Evolutionary conservation across 1,140 invertebrate genomes (phyloP).

Genomic region (Agrypnia vestita): DNA sequence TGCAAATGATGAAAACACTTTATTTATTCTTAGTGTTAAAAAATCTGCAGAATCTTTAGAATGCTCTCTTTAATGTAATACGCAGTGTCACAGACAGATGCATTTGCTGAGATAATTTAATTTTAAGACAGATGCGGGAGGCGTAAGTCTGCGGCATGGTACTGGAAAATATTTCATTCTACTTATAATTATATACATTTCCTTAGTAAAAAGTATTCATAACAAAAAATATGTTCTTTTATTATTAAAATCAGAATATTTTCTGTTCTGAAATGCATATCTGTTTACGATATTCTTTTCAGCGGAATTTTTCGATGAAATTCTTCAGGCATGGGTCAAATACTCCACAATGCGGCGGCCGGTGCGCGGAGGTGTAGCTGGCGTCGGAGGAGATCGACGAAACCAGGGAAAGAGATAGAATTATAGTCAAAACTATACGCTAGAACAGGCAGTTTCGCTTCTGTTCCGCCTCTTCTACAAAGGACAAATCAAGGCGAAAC

Average conservation of each 20-base stretch:
- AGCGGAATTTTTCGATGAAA: no score
- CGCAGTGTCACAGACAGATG: slow-evolving; percentile 44
- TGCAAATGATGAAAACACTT: no score
- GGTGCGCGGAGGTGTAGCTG: no score
- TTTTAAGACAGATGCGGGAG: background rate
- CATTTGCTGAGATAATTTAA: slow-evolving; percentile 20
- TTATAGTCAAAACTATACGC: no score
- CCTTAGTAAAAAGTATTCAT: background rate
- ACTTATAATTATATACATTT: background rate
- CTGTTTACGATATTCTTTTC: no score
- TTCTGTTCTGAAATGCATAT: background rate
- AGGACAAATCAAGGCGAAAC: no score
- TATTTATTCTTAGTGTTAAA: background rate
- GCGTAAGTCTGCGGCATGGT: background rate
- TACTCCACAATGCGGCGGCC: no score
- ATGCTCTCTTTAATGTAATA: slow-evolving; percentile 47
- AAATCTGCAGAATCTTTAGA: background rate
- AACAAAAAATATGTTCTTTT: background rate
- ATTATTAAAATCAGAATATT: slow-evolving; percentile 1
- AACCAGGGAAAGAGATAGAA: no score
- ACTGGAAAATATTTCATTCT: background rate
- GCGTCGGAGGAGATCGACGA: no score
- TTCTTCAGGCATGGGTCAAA: no score
- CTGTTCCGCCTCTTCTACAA: no score
- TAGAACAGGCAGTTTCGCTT: no score